Evolutionary conservation across 2,888 invertebrate genomes (phyloP).

Genomic region (Acanthopleura granulata): DNA sequence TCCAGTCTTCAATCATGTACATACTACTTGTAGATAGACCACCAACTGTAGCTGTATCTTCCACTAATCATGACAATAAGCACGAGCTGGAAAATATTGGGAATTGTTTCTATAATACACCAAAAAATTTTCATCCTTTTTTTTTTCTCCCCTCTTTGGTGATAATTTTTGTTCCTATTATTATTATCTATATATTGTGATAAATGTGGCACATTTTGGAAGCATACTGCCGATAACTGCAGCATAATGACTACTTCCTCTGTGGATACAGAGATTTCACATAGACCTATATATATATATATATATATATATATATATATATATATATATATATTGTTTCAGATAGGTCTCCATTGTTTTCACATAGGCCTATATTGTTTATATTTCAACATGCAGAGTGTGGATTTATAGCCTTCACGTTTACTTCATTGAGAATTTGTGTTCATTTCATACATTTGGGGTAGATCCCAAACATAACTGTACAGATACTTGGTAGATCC

Average conservation of each 20-base stretch:
- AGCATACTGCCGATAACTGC: conserved; percentile 5
- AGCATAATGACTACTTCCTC: conserved; percentile 9
- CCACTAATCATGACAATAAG: no score
- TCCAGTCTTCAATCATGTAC: no score
- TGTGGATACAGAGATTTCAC: no score
- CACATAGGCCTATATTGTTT: neutral
- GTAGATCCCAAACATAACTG: conserved; percentile 7
- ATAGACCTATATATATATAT: no score
- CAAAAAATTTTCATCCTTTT: no score
- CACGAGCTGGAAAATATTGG: no score
- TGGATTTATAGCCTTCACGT: neutral
- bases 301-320: no score
- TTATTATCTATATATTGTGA: conserved; percentile 13
- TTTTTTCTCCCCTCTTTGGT: neutral
- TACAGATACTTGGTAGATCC: neutral
- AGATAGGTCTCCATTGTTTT: neutral
- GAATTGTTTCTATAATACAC: no score
- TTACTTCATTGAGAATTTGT: neutral
- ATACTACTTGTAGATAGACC: no score
- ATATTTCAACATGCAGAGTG: neutral
- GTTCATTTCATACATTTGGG: conserved; percentile 10
- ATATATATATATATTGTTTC: neutral
- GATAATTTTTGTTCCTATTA: neutral
- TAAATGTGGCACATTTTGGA: conserved; percentile 13
- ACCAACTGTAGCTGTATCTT: no score